Evolutionary conservation across 2,797 vertebrate species (phyloP), one percentile per base, ranked within the genome.

Genomic region (Poeciliopsis presidionis): DNA sequence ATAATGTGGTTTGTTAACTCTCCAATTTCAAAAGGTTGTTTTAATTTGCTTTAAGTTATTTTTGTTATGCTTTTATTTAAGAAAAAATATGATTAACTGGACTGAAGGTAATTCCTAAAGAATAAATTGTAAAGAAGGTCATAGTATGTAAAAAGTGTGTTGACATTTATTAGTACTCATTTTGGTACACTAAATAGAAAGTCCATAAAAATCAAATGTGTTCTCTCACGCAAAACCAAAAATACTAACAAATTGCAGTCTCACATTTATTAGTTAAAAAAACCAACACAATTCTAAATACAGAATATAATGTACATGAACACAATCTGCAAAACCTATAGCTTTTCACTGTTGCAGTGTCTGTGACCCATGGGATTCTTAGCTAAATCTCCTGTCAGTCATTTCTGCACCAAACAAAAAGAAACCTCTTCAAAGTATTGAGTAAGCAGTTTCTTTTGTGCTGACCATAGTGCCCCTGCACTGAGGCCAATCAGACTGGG

Each of bases 381-480:
- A 79, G 75, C 84, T 88, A 87, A 88, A 86, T 80, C 80, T 81
- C 59, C 91, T 94, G 95, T 92, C 95, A 95, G 74, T 96, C 92
- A 92, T 87, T 84, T 90, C 84, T 84, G 81, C 84, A 89, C 84
- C 90, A 87, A 90, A 92, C 84, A 89, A 88, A 91, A 91, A 18
- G 79, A 92, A 94, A 84, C 79, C 69, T 84, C 85, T 84, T 83
- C 81, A 91, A 89, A 92, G 79, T 81, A 81, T 51, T 6, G 83
- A 91, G 83, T 94, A 90, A 92, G 91, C 92, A 90, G 53, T 91
- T 94, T 93, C 72, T 85, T 78, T 94, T 93, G 80, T 93, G 92
- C 92, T 95, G 93, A 95, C 89, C 88, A 94, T 82, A 84, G 82
- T 83, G 77, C 76, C 81, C 81, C 79, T 84, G 78, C 80, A 81